phyloP scores from a whole-genome alignment of 2,113 vertebrate genomes.

The Sciurus niger region DNA sequence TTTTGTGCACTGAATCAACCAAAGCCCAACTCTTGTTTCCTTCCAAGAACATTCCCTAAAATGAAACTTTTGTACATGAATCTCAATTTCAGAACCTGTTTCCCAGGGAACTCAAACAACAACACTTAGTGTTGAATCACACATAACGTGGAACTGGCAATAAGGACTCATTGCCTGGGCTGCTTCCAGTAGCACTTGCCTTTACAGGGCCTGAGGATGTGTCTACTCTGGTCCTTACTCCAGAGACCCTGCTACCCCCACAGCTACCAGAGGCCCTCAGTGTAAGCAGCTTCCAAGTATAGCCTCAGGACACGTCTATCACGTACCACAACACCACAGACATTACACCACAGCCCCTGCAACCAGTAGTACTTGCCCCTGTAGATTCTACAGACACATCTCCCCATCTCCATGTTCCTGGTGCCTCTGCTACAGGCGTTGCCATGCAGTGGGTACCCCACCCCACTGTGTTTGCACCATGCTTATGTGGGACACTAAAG shows the following conservation, averaged over 20 bases:
- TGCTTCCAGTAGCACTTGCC: background rate
- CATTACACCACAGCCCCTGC: background rate
- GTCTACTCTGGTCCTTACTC: background rate
- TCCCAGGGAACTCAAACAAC: background rate
- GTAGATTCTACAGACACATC: background rate
- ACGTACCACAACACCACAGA: background rate
- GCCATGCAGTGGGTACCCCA: no score
- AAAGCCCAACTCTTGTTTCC: background rate
- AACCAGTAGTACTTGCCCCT: background rate
- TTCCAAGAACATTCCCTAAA: background rate
- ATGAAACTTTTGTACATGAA: background rate
- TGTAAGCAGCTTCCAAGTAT: no score
- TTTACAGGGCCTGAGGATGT: background rate
- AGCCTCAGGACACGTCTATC: background rate
- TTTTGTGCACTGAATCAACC: background rate
- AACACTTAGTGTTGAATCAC: background rate
- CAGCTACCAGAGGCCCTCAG: background rate
- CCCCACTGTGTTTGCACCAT: background rate
- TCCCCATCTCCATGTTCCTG: background rate
- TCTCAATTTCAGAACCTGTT: background rate
- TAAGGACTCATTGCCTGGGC: background rate
- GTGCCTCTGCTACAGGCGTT: background rate
- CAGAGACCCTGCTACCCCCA: background rate
- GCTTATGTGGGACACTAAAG: background rate
- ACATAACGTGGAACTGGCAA: background rate